phyloP scores from a whole-genome alignment of 2,113 vertebrate genomes.

The Lycaon pictus region DNA sequence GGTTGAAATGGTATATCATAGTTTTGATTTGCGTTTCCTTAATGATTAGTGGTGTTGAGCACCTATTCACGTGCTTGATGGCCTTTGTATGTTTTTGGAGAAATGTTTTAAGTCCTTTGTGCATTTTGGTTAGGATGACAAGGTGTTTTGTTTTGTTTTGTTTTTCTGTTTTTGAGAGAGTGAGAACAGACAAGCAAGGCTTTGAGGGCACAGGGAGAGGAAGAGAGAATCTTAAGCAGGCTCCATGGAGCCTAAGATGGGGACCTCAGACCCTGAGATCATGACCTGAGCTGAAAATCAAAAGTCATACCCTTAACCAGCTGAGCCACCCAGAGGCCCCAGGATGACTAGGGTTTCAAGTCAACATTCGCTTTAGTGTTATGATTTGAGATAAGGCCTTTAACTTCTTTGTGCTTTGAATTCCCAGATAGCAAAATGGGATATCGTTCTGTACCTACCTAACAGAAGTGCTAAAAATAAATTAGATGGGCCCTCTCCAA shows the following conservation, averaged over 20 bases:
- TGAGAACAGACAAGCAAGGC: not conserved
- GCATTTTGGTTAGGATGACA: slow-evolving; percentile 23
- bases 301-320: not conserved
- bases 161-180: not conserved
- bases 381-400: not conserved
- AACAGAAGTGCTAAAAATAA: slow-evolving; percentile 27
- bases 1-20: slow-evolving; percentile 6
- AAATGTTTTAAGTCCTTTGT: not conserved
- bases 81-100: not conserved
- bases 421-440: not conserved
- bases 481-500: not conserved
- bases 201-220: not conserved
- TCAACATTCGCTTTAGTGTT: not conserved
- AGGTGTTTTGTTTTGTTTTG: not conserved
- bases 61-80: slow-evolving; percentile 17
- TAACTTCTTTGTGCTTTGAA: slow-evolving; percentile 18
- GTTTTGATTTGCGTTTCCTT: slow-evolving; percentile 33
- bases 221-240: not conserved
- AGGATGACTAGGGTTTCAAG: slow-evolving; percentile 19
- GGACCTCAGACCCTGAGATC: not conserved
- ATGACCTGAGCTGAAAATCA: not conserved
- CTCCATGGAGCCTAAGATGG: not conserved
- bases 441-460: slow-evolving; percentile 3
- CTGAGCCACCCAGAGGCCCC: not conserved
- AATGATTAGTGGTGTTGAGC: not conserved